phyloP scores from a whole-genome alignment of 1,140 invertebrate species.

The Lordiphosa clarofinis region DNA sequence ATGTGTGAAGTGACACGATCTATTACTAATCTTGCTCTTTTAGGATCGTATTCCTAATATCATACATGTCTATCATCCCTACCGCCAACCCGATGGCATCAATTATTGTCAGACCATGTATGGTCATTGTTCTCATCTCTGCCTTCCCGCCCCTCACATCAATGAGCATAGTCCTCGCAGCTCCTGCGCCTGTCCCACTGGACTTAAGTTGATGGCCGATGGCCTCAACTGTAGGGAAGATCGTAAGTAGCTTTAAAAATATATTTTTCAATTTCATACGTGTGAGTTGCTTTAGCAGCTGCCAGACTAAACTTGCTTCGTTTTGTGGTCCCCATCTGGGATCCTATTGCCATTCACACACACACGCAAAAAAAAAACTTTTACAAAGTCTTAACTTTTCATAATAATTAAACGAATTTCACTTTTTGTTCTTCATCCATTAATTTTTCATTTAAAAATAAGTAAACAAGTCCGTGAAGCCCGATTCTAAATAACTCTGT shows the following conservation, averaged over 20 bases:
- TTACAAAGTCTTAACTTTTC: no score
- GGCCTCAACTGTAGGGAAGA: slow-evolving; percentile 93
- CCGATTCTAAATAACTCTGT: no score
- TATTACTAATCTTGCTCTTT: slow-evolving; percentile 15
- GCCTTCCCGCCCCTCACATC: slow-evolving; percentile 90
- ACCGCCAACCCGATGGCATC: slow-evolving; percentile 92
- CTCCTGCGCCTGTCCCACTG: slow-evolving; percentile 85
- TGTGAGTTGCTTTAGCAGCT: slow-evolving; percentile 41
- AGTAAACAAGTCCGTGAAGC: no score
- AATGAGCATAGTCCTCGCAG: slow-evolving; percentile 87
- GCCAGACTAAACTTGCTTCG: slow-evolving; percentile 88
- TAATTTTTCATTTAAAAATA: no score
- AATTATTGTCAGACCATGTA: slow-evolving; percentile 95
- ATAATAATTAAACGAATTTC: no score
- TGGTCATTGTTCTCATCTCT: slow-evolving; percentile 95
- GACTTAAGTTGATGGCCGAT: slow-evolving; percentile 85
- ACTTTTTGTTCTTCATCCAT: no score
- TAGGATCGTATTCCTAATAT: slow-evolving; percentile 95
- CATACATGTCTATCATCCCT: slow-evolving; percentile 96
- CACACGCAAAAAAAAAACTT: no score
- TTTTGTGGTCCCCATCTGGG: slow-evolving; percentile 1
- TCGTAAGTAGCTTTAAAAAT: slow-evolving; percentile 83
- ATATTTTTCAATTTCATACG: no score
- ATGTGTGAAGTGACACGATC: no score
- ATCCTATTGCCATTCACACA: no score